These are phyloP conservation scores for Eristalis intricaria DNA, from an alignment of 2,888 invertebrate genomes.

Conservation along the genomic window DNA sequence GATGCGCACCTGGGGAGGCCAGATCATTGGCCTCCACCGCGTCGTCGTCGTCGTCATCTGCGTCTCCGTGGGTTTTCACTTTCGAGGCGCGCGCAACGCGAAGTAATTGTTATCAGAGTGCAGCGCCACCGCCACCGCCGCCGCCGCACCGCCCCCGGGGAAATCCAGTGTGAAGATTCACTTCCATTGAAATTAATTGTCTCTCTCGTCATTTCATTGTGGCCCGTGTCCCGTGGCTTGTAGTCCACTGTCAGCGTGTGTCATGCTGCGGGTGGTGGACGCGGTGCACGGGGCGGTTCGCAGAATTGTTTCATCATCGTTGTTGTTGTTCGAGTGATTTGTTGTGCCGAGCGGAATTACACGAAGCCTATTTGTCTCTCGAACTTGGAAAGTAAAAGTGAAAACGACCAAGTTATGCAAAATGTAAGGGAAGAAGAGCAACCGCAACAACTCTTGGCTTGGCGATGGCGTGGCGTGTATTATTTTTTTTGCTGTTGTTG, in stretches of 20 bases:
- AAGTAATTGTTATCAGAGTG: slow-evolving; percentile 56
- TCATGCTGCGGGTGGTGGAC: slow-evolving; percentile 2
- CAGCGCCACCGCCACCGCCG: background rate
- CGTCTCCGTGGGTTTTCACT: slow-evolving; percentile 48
- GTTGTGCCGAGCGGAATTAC: background rate
- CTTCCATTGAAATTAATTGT: slow-evolving; percentile 63
- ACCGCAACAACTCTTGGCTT: background rate
- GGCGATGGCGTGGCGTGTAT: background rate
- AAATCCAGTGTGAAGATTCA: slow-evolving; percentile 53
- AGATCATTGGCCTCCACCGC: slow-evolving; percentile 58
- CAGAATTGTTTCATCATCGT: slow-evolving; percentile 54
- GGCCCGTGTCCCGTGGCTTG: slow-evolving; percentile 7
- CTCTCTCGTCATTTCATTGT: slow-evolving; percentile 18
- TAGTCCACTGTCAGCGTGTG: background rate
- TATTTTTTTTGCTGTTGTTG: too few species aligned
- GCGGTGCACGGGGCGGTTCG: slow-evolving; percentile 8
- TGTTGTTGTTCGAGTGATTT: slow-evolving; percentile 21
- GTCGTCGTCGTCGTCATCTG: slow-evolving; percentile 2
- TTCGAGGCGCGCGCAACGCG: slow-evolving; percentile 38
- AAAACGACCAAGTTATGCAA: slow-evolving; percentile 61
- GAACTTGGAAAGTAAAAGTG: slow-evolving; percentile 69
- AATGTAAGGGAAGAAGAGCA: background rate
- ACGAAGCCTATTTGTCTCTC: background rate
- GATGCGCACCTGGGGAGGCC: slow-evolving; percentile 19
- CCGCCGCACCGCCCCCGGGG: too few species aligned